Evolutionary conservation across 2,797 vertebrate species (phyloP), one percentile per base, ranked within the genome.

Genomic region (Darevskia mixta): DNA sequence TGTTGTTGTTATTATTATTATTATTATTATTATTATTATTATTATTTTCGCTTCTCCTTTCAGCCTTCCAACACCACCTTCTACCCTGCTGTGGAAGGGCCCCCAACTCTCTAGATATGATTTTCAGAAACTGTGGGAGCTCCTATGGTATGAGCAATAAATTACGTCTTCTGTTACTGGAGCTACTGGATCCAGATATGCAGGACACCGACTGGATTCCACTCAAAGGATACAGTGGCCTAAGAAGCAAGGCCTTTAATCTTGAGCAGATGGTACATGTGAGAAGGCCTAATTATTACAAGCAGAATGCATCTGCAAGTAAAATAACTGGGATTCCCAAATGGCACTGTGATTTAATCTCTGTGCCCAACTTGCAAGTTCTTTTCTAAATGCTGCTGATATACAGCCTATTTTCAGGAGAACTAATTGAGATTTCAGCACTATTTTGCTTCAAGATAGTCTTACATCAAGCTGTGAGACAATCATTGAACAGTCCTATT

Each of bases 391-490:
- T 80, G 69, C 38, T 71, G 23, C 49, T 75, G 64, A 80, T 87
- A 80, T 76, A 84, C 69, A 81, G 85, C 38, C 81, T 69, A 81
- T 86, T 87, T 91, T 81, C 45, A 91, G 71, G 2, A 73, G 49
- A 90, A 88, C 73, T 79, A 85, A 87, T 89, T 11, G 3, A 76
- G 79, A 80, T 23, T 81, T 86, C 23, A 8, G 64, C 78, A 66
- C 38, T 81, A 78, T 86, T 85, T 87, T 90, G 69, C 82, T 85
- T 87, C 83, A 69, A 90, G 86, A 76, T 29, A 82, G 61, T 38
- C 82, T 87, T 90, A 78, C 85, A 85, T 90, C 86, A 87, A 87
- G 82, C 82, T 77, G 82, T 81, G 79, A 85, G 79, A 81, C 82
- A 85, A 87, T 88, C 45, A 86, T 15, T 83, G 66, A 58, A 72